These are phyloP conservation scores for Gymnorhina tibicen DNA, from an alignment of 2,113 vertebrate genomes.

Conservation along the genomic window DNA sequence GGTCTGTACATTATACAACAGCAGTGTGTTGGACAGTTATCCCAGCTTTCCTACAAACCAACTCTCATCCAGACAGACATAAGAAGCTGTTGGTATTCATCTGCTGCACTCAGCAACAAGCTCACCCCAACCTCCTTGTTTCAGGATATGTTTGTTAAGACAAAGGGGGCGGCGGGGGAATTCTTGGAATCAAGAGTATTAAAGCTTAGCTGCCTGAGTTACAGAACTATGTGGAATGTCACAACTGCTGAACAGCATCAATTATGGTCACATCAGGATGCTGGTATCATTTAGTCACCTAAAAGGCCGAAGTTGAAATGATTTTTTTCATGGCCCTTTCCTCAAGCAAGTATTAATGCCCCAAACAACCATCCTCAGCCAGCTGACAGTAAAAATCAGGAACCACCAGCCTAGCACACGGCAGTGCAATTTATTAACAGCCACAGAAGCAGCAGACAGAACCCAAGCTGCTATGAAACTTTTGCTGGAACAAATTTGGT, in stretches of 20 bases:
- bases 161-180: not conserved
- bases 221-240: not conserved
- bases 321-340: not conserved
- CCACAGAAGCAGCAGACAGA: not conserved
- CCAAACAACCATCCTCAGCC: not conserved
- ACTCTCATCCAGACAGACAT: not conserved
- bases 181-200: not conserved
- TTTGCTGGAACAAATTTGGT: not conserved
- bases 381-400: not conserved
- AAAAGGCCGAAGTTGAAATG: not conserved
- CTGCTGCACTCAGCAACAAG: not conserved
- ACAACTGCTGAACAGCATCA: not conserved
- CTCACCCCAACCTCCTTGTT: not conserved
- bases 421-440: not conserved
- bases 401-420: not conserved
- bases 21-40: not conserved
- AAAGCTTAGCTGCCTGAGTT: not conserved
- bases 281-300: not conserved
- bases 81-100: not conserved
- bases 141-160: not conserved
- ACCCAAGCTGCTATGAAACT: not conserved
- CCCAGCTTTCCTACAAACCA: not conserved
- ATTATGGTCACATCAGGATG: not conserved
- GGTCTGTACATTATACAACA: accelerated
- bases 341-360: not conserved